A percentile compares a stretch with the other conserved stretches of the same genome.
Conservation (phyloP, 2,113 vertebrate species). For the Rhinopomastus cyanomelas region DNA sequence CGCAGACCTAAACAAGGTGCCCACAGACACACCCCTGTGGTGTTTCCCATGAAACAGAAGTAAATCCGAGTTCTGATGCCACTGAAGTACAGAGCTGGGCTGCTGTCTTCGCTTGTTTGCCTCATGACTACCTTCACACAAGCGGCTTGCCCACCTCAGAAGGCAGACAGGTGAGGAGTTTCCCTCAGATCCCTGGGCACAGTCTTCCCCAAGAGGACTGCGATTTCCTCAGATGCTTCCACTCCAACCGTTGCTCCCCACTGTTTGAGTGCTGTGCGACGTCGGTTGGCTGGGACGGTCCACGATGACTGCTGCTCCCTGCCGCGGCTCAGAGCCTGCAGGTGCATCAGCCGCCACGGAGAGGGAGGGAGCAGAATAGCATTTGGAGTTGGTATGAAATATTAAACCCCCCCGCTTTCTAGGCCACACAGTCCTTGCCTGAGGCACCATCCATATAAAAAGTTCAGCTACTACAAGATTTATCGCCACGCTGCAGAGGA, state of each 20-base stretch:
- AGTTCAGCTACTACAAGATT: slow-evolving; percentile 70
- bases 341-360: slow-evolving; percentile 27
- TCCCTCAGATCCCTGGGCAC: neutral
- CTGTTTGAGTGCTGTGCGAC: neutral
- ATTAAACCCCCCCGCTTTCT: slow-evolving; percentile 69
- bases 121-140: neutral
- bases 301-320: neutral
- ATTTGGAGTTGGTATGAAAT: slow-evolving; percentile 68
- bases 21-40: fast-evolving
- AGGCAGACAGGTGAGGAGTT: neutral
- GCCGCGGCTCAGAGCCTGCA: neutral
- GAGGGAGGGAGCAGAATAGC: slow-evolving; percentile 49
- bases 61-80: neutral
- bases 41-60: neutral
- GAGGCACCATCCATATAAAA: slow-evolving; percentile 66
- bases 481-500: slow-evolving; percentile 61
- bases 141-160: neutral
- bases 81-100: neutral
- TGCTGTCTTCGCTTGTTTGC: neutral
- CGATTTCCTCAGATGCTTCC: slow-evolving; percentile 22
- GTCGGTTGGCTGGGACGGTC: neutral
- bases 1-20: neutral
- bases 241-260: neutral
- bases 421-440: slow-evolving; percentile 67
- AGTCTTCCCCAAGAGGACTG: neutral